Evolutionary conservation across 1,140 invertebrate genomes (phyloP), one percentile per base, ranked within the genome.

Genomic region (Drosophila sulfurigaster): DNA sequence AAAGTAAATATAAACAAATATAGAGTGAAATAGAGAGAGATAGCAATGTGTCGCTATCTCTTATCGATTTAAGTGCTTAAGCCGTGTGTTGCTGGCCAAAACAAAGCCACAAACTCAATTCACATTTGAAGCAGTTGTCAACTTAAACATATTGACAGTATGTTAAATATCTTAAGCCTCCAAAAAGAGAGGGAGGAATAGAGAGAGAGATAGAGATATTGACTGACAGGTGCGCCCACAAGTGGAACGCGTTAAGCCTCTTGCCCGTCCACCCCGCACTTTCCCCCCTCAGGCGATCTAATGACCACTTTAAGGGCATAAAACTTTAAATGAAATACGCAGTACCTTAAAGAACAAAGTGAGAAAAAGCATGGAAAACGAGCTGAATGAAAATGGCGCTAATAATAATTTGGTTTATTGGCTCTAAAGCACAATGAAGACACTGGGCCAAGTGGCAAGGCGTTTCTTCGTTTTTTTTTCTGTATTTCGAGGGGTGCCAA

Each of bases 381-480:
- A 70, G 41, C 52, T 43, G 75, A 71, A 86, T 75, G 82, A 85
- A 79, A 86, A 91, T 91, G 81, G 83, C 91, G 86, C 79, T 91
- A 92, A 92, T 92, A 92, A 91, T 92, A 91, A 92, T 92, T 92
- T 91, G 81, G 83, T 92, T 92, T 92, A 92, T 92, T 88, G 85
- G 91, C 91, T 82, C 82, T 85, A 88, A 91, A 91, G 81, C 81
- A 81, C 90, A 90, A 91, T 88, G 87, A 79, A 82, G 81, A 87
- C 78, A 72, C 63, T 64, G 56, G 69, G 68, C 66, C 71, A 83
- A 87, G 81, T 89, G 85, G 41, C 32, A 28, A 35, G 79, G 83
- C 79, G 48, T 54, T 54, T 15, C 16, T 16, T 48, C 8, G n/a
- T 25, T 16, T 20, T 4, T 25, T 4, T 25, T 25, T 25, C 4